Conservation (phyloP, 2,113 vertebrate species). For the Vidua macroura region DNA sequence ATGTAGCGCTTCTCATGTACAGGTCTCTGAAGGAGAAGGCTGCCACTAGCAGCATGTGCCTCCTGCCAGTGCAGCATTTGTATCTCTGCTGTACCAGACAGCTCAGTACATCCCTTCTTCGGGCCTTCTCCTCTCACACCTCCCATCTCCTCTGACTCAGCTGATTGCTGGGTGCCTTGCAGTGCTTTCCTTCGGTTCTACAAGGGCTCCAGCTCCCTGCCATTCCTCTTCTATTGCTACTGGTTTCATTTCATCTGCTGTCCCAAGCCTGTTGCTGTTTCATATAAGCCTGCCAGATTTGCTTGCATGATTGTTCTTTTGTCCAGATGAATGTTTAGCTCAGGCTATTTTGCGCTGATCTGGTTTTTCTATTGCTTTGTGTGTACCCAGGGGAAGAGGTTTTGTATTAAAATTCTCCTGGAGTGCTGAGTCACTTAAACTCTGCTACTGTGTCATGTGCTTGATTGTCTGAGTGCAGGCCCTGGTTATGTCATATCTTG, state of each 20-base stretch:
- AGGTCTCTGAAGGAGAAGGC: not conserved
- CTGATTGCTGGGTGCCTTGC: not conserved
- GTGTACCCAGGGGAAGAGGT: slow-evolving; percentile 25
- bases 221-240: not conserved
- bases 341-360: slow-evolving; percentile 58
- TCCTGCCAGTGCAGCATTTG: not conserved
- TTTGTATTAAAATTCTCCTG: slow-evolving; percentile 56
- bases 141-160: not conserved
- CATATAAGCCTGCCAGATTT: slow-evolving; percentile 44
- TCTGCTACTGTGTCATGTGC: slow-evolving; percentile 51
- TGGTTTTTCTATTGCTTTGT: slow-evolving; percentile 57
- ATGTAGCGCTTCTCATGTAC: accelerated
- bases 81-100: not conserved
- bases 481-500: slow-evolving; percentile 51
- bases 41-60: not conserved
- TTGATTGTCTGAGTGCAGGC: not conserved
- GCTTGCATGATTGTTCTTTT: slow-evolving; percentile 49
- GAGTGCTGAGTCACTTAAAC: slow-evolving; percentile 65
- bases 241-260: slow-evolving; percentile 11
- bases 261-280: slow-evolving; percentile 3
- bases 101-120: not conserved
- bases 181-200: not conserved
- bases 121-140: not conserved
- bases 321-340: slow-evolving; percentile 56
- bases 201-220: not conserved